A percentile compares a stretch with the other conserved stretches of the same genome.
These are phyloP conservation scores for Caenorhabditis drosophilae DNA, from an alignment of 2,888 invertebrate species.

Conservation along the genomic window DNA sequence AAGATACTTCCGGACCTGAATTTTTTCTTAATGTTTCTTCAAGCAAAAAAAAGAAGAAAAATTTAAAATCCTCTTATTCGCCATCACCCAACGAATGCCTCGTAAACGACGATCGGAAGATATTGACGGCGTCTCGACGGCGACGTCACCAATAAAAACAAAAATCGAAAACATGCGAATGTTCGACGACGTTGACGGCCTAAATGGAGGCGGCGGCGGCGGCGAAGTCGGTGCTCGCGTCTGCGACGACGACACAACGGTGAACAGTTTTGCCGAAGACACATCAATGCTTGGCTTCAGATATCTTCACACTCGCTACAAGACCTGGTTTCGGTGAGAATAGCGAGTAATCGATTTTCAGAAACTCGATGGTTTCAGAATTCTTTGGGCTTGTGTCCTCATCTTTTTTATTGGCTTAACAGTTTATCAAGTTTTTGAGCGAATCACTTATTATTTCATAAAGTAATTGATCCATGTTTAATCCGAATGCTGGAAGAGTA, in stretches of 20 bases:
- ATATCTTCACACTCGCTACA: constrained; percentile 59
- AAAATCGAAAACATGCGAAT: constrained; percentile 29
- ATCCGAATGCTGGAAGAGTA: no score
- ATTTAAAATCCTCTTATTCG: no score
- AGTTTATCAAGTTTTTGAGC: constrained; percentile 60
- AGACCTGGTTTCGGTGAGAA: constrained; percentile 58
- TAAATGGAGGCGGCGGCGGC: no score
- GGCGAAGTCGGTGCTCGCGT: constrained; percentile 19
- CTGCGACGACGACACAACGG: constrained; percentile 12
- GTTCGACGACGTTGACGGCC: no score
- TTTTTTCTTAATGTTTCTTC: no score
- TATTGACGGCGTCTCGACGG: constrained; percentile 27
- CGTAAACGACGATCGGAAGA: constrained; percentile 38
- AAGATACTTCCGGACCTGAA: no score
- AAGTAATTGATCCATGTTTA: no score
- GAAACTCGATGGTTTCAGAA: constrained; percentile 31
- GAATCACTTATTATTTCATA: constrained; percentile 61
- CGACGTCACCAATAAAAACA: constrained; percentile 36
- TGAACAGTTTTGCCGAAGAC: constrained; percentile 59
- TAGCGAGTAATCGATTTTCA: constrained; percentile 1
- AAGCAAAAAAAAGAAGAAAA: no score
- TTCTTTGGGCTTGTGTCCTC: constrained; percentile 58
- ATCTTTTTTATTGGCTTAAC: constrained; percentile 60
- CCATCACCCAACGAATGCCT: no score
- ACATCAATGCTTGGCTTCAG: constrained; percentile 63